These are phyloP conservation scores for Taenioides sp. DNA, from an alignment of 2,797 vertebrate genomes.

Conservation along the genomic window DNA sequence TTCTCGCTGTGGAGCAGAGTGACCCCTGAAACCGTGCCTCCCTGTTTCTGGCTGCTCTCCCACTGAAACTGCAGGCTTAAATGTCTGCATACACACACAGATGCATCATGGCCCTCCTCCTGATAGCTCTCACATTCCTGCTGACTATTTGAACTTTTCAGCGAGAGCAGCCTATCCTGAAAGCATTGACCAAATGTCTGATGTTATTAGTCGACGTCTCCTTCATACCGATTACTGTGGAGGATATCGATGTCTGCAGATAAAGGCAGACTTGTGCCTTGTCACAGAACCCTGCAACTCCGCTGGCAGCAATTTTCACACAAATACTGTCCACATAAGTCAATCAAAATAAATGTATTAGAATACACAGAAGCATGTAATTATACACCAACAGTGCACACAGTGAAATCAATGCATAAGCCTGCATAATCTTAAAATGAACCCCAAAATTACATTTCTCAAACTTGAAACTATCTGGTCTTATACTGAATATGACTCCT, in stretches of 20 bases:
- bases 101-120: slow-evolving; percentile 54
- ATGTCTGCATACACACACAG: slow-evolving; percentile 40
- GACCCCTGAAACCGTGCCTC: slow-evolving; percentile 61
- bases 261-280: slow-evolving; percentile 46
- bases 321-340: slow-evolving; percentile 16
- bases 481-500: slow-evolving; percentile 1
- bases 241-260: slow-evolving; percentile 42
- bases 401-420: slow-evolving; percentile 6
- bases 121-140: slow-evolving; percentile 57
- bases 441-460: slow-evolving; percentile 1
- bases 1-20: slow-evolving; percentile 58
- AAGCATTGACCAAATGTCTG: slow-evolving; percentile 67
- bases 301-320: slow-evolving; percentile 16
- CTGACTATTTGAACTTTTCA: slow-evolving; percentile 71
- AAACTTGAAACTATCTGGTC: not conserved
- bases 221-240: slow-evolving; percentile 54
- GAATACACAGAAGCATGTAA: not conserved
- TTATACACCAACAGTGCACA: not conserved
- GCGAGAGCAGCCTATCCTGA: slow-evolving; percentile 55
- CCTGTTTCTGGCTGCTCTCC: slow-evolving; percentile 62
- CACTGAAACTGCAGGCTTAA: slow-evolving; percentile 62
- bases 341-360: not conserved
- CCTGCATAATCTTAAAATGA: not conserved
- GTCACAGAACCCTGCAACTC: slow-evolving; percentile 29
- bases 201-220: slow-evolving; percentile 54